These are phyloP conservation scores for Ellobium chinense DNA, from an alignment of 2,888 invertebrate species.

Conservation along the genomic window DNA sequence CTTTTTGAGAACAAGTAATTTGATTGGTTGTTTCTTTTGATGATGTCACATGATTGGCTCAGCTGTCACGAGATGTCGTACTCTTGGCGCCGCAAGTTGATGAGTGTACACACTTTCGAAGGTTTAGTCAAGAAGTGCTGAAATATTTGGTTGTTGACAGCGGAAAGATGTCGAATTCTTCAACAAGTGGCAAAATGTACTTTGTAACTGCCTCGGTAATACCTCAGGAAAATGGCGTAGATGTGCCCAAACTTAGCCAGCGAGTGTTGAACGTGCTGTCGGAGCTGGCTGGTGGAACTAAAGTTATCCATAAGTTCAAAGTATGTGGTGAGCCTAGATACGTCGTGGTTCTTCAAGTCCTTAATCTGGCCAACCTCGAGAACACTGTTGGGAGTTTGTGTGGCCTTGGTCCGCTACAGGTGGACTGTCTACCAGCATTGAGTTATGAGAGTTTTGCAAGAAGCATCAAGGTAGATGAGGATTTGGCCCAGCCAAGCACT, in stretches of 20 bases:
- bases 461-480: conserved; percentile 48
- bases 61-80: too few species aligned
- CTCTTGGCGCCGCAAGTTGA: too few species aligned
- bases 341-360: conserved; percentile 60
- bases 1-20: background rate
- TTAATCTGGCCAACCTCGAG: conserved; percentile 61
- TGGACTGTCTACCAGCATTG: conserved; percentile 57
- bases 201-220: conserved; percentile 41
- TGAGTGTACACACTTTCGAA: too few species aligned
- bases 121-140: too few species aligned
- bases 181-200: conserved; percentile 36
- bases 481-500: conserved; percentile 48
- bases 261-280: conserved; percentile 55
- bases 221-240: conserved; percentile 51
- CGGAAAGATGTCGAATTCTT: background rate
- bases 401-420: conserved; percentile 57
- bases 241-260: conserved; percentile 54
- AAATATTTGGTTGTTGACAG: too few species aligned
- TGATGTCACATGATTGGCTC: too few species aligned
- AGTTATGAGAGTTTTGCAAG: conserved; percentile 59
- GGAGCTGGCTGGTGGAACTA: conserved; percentile 55
- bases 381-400: conserved; percentile 58
- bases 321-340: conserved; percentile 62
- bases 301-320: conserved; percentile 62
- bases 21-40: conserved; percentile 4